Evolutionary conservation across 2,797 vertebrate genomes (phyloP).

Genomic region (Acanthopagrus latus): DNA sequence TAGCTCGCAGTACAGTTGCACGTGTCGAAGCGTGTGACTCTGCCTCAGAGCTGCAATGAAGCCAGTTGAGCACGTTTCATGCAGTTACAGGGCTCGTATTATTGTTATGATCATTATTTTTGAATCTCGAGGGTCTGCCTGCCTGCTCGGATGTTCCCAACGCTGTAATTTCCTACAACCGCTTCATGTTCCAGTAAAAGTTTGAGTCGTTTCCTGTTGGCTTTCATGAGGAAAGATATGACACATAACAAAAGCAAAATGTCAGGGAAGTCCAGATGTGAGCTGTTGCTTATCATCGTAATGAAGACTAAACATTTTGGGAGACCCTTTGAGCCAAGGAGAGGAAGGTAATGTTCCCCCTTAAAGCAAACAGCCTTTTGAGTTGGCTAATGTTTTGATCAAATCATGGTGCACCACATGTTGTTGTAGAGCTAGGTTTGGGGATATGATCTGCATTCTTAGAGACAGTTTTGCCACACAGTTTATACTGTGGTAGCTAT

Average conservation of each 20-base stretch:
- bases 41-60: conserved; percentile 46
- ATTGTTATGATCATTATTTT: not conserved
- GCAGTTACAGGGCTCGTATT: not conserved
- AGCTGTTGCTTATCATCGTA: conserved; percentile 13
- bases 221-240: conserved; percentile 14
- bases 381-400: conserved; percentile 26
- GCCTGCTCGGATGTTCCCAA: not conserved
- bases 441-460: not conserved
- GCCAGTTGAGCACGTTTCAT: conserved; percentile 43
- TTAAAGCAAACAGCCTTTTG: not conserved
- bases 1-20: conserved; percentile 81
- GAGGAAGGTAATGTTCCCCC: not conserved
- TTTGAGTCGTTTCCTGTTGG: conserved; percentile 49
- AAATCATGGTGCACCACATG: not conserved
- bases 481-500: not conserved
- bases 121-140: not conserved
- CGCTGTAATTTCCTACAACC: conserved; percentile 5
- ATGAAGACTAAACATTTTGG: not conserved
- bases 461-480: not conserved
- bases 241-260: conserved; percentile 17
- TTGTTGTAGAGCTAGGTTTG: conserved; percentile 1
- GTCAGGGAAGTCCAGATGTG: conserved; percentile 38
- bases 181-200: conserved; percentile 41
- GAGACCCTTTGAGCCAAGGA: not conserved
- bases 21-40: conserved; percentile 86